phyloP scores from a whole-genome alignment of 2,797 vertebrate species.

The Sebastes diploproa region DNA sequence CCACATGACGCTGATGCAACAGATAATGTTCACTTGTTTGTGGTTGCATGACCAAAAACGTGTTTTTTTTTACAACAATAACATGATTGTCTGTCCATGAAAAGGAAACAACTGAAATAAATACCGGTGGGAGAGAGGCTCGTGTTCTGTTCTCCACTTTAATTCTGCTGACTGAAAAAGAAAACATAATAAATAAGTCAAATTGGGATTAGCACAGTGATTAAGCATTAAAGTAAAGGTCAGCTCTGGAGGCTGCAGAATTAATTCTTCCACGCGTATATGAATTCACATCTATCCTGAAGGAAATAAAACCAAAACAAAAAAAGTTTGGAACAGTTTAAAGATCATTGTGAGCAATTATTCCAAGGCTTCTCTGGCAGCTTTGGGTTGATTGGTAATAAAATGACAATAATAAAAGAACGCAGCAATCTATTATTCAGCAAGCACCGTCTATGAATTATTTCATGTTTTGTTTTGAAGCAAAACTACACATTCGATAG shows the following conservation, averaged over 20 bases:
- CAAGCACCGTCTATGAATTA: not conserved
- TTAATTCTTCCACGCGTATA: not conserved
- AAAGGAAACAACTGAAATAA: not conserved
- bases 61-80: not conserved
- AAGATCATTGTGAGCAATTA: not conserved
- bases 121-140: constrained; percentile 10
- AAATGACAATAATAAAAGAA: not conserved
- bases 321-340: not conserved
- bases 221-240: constrained; percentile 51
- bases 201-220: constrained; percentile 32
- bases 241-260: constrained; percentile 26
- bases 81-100: not conserved
- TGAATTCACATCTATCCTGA: not conserved
- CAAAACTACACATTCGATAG: not conserved
- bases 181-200: constrained; percentile 18
- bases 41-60: not conserved
- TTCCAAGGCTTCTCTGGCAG: not conserved
- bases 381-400: not conserved
- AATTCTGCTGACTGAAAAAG: constrained; percentile 6
- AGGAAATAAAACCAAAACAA: not conserved
- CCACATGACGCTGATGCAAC: not conserved
- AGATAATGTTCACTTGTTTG: not conserved
- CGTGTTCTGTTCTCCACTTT: not conserved
- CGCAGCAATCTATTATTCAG: not conserved
- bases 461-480: not conserved